Evolutionary conservation across 2,113 vertebrate genomes (phyloP), one percentile per base, ranked within the genome.

Genomic region (Azemiops feae): DNA sequence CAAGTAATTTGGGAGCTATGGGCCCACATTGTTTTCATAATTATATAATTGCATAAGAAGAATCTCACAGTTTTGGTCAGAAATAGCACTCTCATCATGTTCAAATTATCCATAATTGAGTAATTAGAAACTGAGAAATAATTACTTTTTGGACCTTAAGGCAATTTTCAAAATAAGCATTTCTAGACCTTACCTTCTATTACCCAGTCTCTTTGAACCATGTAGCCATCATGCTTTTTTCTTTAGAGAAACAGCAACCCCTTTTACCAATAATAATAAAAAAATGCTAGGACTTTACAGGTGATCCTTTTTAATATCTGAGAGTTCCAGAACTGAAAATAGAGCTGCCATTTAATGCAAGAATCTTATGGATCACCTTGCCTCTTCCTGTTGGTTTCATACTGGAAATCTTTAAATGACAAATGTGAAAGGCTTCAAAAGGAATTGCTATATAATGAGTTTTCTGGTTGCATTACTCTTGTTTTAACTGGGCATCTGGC

Each of bases 101-200:
- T 90, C 30, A 85, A 90, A 93, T 90, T 52, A 86, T 43, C 92
- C 86, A 81, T 34, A 86, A 86, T 11, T 90, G 88, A 86, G 92
- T 64, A 90, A 87, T 93, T 93, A 87, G 92, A 39, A 87, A 20
- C 45, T 9, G 27, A 43, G 81, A 86, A 90, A 93, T 93, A 93
- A 93, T 90, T 93, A 90, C 74, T 86, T 90, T 60, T 85, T 90
- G 81, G 55, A 64, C 74, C 92, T 90, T 90, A 11, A 64, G 89
- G 89, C 74, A 93, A 93, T 90, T 58, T 93, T 9, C 86, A 55
- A 81, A 93, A 93, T 74, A 52, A 60, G 64, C 64, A 30, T 87
- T 85, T 23, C 10, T 25, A 89, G 60, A 30, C 10, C 60, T 85
- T 22, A 7, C 30, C 52, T 58, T 25, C 54, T 30, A 16, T 22